Conservation (phyloP, 2,888 invertebrate species). For the Torymus aiolomorphi region DNA sequence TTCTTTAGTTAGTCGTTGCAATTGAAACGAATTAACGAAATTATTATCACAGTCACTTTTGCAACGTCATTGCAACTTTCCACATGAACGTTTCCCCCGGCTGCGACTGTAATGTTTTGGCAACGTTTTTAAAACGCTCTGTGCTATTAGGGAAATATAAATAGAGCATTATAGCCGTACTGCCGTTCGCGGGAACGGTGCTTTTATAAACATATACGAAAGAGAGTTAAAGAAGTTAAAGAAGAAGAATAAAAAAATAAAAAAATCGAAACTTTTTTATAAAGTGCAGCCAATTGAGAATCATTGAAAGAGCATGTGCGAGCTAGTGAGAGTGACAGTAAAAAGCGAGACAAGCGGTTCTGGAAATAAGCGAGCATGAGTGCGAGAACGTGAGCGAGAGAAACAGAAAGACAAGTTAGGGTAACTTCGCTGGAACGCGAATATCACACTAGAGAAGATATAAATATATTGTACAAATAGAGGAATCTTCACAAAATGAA, state of each 20-base stretch:
- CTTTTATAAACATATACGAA: constrained; percentile 58
- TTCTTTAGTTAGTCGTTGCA: too few relatives aligned
- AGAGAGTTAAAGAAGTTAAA: constrained; percentile 36
- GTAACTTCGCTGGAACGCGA: constrained; percentile 30
- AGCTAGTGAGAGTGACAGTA: constrained; percentile 48
- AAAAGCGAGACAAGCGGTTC: constrained; percentile 27
- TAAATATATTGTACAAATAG: constrained; percentile 62
- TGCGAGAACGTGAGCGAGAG: constrained; percentile 40
- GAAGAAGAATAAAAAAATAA: constrained; percentile 36
- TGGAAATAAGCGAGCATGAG: constrained; percentile 46
- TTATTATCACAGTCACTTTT: not conserved
- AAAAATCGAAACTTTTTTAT: constrained; percentile 52
- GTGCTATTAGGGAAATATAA: constrained; percentile 9
- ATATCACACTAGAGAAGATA: constrained; percentile 52
- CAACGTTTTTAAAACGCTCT: constrained; percentile 4
- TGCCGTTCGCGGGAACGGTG: constrained; percentile 51
- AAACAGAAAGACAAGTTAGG: constrained; percentile 43
- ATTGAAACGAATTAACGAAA: constrained; percentile 7
- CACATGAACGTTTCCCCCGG: not conserved
- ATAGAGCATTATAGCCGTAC: constrained; percentile 47
- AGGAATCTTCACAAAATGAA: constrained; percentile 61
- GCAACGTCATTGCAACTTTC: constrained; percentile 1
- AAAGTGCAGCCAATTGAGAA: constrained; percentile 62
- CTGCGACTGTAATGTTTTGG: not conserved
- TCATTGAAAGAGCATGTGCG: constrained; percentile 50